phyloP scores from a whole-genome alignment of 2,113 vertebrate species.

The Orycteropus afer region DNA sequence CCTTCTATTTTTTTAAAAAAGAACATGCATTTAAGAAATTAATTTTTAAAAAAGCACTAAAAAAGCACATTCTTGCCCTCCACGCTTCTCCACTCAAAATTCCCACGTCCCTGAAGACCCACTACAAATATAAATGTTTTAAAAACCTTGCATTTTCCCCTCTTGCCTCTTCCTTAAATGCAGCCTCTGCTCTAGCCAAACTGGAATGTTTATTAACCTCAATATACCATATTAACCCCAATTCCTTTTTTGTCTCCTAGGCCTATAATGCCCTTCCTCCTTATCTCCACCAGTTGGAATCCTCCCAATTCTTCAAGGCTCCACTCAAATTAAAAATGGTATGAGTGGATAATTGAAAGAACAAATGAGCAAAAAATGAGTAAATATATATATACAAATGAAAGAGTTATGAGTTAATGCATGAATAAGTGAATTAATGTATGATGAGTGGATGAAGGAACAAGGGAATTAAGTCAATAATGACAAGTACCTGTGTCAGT shows the following conservation, averaged over 20 bases:
- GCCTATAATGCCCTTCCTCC: slow-evolving; percentile 40
- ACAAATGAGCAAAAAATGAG: slow-evolving; percentile 23
- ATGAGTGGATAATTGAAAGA: slow-evolving; percentile 39
- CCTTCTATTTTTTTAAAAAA: slow-evolving; percentile 60
- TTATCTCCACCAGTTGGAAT: slow-evolving; percentile 10
- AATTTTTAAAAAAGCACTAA: slow-evolving; percentile 16
- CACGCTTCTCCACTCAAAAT: not conserved
- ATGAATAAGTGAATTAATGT: not conserved
- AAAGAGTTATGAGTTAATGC: not conserved
- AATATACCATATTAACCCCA: not conserved
- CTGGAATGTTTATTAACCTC: not conserved
- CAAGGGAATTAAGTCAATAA: not conserved
- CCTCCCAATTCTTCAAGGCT: slow-evolving; percentile 39
- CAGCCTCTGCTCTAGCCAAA: slow-evolving; percentile 19
- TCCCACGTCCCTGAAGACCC: not conserved
- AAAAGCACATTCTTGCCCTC: slow-evolving; percentile 8
- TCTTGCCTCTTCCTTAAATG: slow-evolving; percentile 20
- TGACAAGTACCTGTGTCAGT: not conserved
- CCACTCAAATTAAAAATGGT: slow-evolving; percentile 25
- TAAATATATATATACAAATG: not conserved
- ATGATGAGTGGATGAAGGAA: not conserved
- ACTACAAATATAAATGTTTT: not conserved
- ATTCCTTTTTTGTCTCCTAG: not conserved
- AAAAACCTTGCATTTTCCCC: slow-evolving; percentile 7
- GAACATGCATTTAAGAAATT: not conserved